A percentile compares a stretch with the other conserved stretches of the same genome.
phyloP scores from a whole-genome alignment of 92 coral and sea anemone species.

The Chrysogorgia sp. region DNA sequence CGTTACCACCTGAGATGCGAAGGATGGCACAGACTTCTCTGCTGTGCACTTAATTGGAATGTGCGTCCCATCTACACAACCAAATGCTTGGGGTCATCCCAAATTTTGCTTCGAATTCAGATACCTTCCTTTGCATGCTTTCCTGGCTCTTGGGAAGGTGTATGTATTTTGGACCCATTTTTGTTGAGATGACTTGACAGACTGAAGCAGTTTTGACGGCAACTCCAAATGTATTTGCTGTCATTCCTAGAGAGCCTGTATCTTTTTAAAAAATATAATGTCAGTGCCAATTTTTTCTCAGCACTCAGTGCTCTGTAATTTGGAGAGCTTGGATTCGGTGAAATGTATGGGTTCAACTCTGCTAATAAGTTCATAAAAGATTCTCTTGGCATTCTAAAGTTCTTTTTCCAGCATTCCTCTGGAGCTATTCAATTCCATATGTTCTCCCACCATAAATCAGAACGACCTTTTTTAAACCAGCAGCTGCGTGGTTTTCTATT shows the following conservation, averaged over 20 bases:
- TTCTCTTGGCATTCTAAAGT: conserved; percentile 53
- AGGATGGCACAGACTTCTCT: too few species aligned
- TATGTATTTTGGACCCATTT: conserved; percentile 53
- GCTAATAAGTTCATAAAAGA: conserved; percentile 36
- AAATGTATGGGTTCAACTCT: conserved; percentile 51
- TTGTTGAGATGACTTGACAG: conserved; percentile 51
- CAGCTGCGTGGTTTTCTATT: too few species aligned
- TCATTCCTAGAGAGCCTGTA: conserved; percentile 64
- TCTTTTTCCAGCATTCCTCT: conserved; percentile 54
- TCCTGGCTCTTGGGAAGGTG: conserved; percentile 49
- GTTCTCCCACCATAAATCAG: conserved; percentile 59
- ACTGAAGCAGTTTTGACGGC: conserved; percentile 59
- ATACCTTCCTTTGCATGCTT: conserved; percentile 53
- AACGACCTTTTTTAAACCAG: conserved; percentile 54
- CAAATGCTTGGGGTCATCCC: conserved; percentile 68
- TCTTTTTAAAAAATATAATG: conserved; percentile 61
- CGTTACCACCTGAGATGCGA: too few species aligned
- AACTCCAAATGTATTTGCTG: conserved; percentile 67
- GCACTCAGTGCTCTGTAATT: conserved; percentile 49
- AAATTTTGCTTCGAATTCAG: too few species aligned
- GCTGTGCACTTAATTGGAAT: conserved; percentile 50
- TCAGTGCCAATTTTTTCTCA: conserved; percentile 60
- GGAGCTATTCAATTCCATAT: conserved; percentile 56
- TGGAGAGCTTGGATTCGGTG: conserved; percentile 63
- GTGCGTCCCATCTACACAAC: conserved; percentile 61